Percentiles rank a stretch among this genome's conserved stretches.
Evolutionary conservation across 2,797 vertebrate genomes (phyloP).

Genomic region (Manis crassicaudata): DNA sequence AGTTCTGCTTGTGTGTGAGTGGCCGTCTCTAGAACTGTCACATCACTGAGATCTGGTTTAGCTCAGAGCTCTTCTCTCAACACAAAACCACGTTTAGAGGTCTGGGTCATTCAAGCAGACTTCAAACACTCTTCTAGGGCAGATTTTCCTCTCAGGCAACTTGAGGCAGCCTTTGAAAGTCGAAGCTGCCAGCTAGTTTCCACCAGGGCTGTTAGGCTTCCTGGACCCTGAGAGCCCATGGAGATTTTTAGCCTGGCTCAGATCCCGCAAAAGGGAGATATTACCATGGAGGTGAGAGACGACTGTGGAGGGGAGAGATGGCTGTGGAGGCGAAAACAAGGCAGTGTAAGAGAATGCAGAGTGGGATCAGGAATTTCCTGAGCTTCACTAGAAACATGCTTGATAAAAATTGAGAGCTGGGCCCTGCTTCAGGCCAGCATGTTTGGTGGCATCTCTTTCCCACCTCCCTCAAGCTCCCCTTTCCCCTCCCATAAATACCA

Average conservation of each 20-base stretch:
- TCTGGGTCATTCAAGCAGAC: background rate
- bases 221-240: background rate
- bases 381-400: background rate
- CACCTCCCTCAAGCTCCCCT: background rate
- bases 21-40: background rate
- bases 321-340: background rate
- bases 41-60: background rate
- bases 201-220: background rate
- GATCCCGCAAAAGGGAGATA: constrained; percentile 35
- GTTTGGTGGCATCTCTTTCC: background rate
- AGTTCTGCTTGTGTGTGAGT: background rate
- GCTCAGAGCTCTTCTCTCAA: background rate
- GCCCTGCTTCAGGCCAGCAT: background rate
- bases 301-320: constrained; percentile 59
- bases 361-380: background rate
- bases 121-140: background rate
- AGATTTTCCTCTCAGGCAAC: background rate
- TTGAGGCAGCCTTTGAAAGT: background rate
- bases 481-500: background rate
- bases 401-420: background rate
- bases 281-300: constrained; percentile 50
- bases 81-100: background rate
- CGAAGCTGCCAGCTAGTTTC: background rate
- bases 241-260: constrained; percentile 29
- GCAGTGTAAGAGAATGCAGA: background rate